Base-by-base conservation (phyloP, 2,797 vertebrate genomes). In the Coregonus suidteri region DNA sequence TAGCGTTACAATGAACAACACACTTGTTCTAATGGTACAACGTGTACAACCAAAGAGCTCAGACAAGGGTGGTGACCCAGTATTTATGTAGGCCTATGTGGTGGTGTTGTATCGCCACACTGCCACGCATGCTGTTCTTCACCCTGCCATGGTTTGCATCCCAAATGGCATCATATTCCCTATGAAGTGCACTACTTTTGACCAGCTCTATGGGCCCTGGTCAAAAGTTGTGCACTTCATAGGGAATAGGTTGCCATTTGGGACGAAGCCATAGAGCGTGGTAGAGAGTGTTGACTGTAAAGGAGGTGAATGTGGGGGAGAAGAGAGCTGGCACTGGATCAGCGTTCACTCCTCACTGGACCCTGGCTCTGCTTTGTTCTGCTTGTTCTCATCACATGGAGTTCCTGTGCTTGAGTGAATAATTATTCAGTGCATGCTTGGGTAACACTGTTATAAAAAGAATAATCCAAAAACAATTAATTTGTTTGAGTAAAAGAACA, bases 41-140 rank as follows among this genome's bases (percentile, higher is more conserved):
- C 4, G 15, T 67, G 91, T 88, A 92, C 94, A 90, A 94, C 15
- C 34, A 7, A 68, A 68, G 1, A 47, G 9, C 94, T 90, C 97
- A 97, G 96, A 97, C 95, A 84, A 93, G 41, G 80, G 41, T 13
- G 2, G 41, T 47, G 9, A 47, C 41, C 41, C 41, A 47, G 9
- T 47, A 13, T 47, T 47, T 47, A 47, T 47, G 41, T 47, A 47
- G 41, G 41, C 9, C 41, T 11, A 47, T 11, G 41, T 47, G 41
- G 41, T 47, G 41, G 9, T 11, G 3, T 3, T 47, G 9, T 11
- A 47, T 13, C 9, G 41, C 7, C 41, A 9, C 2, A 9, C 41
- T 2, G 41, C 7, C 41, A 9, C 2, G 41, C 41, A 47, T 47
- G 41, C 41, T 47, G 41, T 47, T 11, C 41, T 47, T 47, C 41